Conservation (phyloP, 2,888 invertebrate species). For the Leucoma salicis region DNA sequence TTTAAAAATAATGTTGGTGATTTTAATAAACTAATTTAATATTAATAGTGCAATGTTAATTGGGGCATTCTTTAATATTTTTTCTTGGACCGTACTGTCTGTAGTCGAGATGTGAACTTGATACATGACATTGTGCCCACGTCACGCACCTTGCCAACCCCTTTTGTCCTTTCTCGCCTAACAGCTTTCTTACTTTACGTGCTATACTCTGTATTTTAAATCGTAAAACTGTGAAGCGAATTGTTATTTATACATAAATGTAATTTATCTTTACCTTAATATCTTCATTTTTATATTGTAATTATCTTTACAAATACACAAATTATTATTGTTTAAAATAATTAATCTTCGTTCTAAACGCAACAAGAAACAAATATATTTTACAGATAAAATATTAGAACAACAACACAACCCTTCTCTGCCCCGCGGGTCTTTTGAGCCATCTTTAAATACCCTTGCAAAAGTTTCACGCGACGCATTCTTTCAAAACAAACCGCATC, state of each 20-base stretch:
- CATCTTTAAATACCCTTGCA: constrained; percentile 44
- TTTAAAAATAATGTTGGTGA: too few relatives aligned
- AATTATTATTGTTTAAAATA: too few relatives aligned
- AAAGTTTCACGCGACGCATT: constrained; percentile 40
- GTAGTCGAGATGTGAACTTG: constrained; percentile 64
- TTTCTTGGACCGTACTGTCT: constrained; percentile 44
- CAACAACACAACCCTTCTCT: constrained; percentile 24
- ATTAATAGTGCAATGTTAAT: too few relatives aligned
- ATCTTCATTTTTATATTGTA: too few relatives aligned
- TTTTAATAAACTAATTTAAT: too few relatives aligned
- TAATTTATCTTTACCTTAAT: too few relatives aligned
- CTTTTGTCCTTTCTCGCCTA: constrained; percentile 41
- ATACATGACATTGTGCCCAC: constrained; percentile 80
- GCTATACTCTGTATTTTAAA: background rate
- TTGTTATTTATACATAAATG: too few relatives aligned
- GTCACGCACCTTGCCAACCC: constrained; percentile 62
- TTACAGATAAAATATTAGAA: constrained; percentile 23
- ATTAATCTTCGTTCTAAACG: too few relatives aligned
- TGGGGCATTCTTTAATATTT: background rate
- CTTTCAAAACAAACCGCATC: constrained; percentile 48
- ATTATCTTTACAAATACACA: background rate
- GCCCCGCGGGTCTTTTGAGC: constrained; percentile 30
- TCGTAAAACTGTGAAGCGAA: too few relatives aligned
- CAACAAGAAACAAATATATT: constrained; percentile 16
- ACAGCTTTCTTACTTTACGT: constrained; percentile 45